Base-by-base conservation (phyloP, 2,888 invertebrate species). In the Andrena trimmerana region DNA sequence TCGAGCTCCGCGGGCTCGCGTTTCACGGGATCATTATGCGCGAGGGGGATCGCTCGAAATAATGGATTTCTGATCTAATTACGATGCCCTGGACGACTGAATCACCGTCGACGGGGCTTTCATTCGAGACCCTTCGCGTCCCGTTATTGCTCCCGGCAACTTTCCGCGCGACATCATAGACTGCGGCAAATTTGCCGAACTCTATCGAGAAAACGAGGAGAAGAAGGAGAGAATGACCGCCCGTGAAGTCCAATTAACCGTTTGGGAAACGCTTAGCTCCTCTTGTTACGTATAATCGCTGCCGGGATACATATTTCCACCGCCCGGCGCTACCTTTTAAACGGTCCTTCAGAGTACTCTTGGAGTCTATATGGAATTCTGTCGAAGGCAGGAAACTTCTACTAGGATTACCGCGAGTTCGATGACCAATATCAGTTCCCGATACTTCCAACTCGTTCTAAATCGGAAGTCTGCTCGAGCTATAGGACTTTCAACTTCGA, bases 51-150 rank as follows among this genome's bases (percentile, higher is more conserved):
- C 52, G 63, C 52, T n/a, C 2, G 52, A 70, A 69, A 78, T 71
- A 78, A 78, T 80, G 54, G 70, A 78, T 80, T 67, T 70, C 79
- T 54, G 66, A 71, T 71, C 60, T 71, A 71, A 80, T 79, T 77
- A 77, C 33, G n/a, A 50, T n/a, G 1, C 4, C 27, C 24, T 36
- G 13, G n/a, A 4, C 42, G 33, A 27, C 24, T 24, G 67, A 48
- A 42, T 60, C 62, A 6, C 54, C 50, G 10, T 24, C 24, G 8
- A 31, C 8, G 24, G 1, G 24, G 4, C 50, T 68, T 31, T 48
- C 50, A 31, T 20, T 31, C 29, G 20, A 24, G 24, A n/a, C 52
- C 48, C 31, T 29, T 20, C 20, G 29, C 20, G n/a, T 13, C 16
- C n/a, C 48, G 31, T 31, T 63, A 70, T 62, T n/a, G 65, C 54